Base-by-base conservation (phyloP, 2,113 vertebrate genomes). In the Pangasianodon gigas region DNA sequence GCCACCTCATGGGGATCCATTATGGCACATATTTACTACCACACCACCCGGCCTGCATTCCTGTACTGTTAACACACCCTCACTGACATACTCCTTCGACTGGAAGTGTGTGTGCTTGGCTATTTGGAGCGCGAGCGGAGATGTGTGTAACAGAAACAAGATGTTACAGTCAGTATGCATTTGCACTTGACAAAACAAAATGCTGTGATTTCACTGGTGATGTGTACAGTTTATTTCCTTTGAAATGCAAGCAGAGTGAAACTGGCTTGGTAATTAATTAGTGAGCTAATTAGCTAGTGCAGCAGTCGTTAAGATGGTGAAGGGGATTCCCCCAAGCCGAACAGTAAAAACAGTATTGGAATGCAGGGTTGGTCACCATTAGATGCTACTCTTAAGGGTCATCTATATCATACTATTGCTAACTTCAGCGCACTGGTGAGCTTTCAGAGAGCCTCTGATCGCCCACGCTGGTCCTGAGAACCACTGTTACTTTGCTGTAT, bases 21-120 rank as follows among this genome's bases (percentile, higher is more conserved):
- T 77, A 85, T 79, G 69, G n/a, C 83, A 79, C 83, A 74, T 71
- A 21, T 85, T 79, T 5, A 79, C 82, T 24, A 32, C 81, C 26
- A 8, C 52, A 89, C 19, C 32, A 29, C 44, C 29, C 24, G 6
- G 10, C 77, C 16, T n/a, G 52, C 56, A 58, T 84, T 83, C 82
- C 82, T 62, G 13, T 54, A 46, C 19, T 84, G 32, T 60, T 60
- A 44, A 84, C 54, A 60, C 19, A 19, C 84, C 54, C 56, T 84
- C 37, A 44, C 54, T 32, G 52, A n/a, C n/a, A n/a, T 24, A 52
- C 32, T 56, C 52, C 19, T 16, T 56, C n/a, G 8, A 84, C 82
- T 84, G 32, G 32, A n/a, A 29, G 37, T 69, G 60, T 14, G 62
- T 67, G 75, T 84, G 62, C 48, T 67, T 52, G 67, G 21, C 24